Evolutionary conservation across 2,113 vertebrate species (phyloP).

Genomic region (Bufo bufo): DNA sequence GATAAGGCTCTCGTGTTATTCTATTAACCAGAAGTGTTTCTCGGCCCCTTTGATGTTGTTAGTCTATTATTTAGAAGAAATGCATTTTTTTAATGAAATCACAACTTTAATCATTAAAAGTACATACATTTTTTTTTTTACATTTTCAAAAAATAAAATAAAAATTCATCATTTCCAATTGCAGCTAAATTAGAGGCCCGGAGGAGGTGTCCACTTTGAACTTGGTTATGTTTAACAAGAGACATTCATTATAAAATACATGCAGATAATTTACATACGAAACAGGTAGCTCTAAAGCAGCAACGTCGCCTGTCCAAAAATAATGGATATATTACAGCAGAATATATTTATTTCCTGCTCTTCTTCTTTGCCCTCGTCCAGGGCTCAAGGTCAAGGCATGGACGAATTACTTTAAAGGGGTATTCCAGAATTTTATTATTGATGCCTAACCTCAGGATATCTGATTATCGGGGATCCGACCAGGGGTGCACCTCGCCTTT

Average conservation of each 20-base stretch:
- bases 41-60: slow-evolving; percentile 35
- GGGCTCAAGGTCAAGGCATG: not conserved
- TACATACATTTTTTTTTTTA: not conserved
- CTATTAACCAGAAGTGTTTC: not conserved
- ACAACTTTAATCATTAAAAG: slow-evolving; percentile 43
- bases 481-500: too few species aligned
- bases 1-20: slow-evolving; percentile 35
- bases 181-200: not conserved
- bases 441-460: too few species aligned
- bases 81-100: slow-evolving; percentile 26
- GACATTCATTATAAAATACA: slow-evolving; percentile 6
- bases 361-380: not conserved
- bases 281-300: not conserved
- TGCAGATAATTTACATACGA: not conserved
- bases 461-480: too few species aligned
- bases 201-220: slow-evolving; percentile 42
- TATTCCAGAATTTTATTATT: too few species aligned
- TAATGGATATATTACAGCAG: not conserved
- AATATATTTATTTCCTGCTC: not conserved
- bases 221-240: slow-evolving; percentile 18
- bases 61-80: slow-evolving; percentile 34
- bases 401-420: too few species aligned
- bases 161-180: not conserved
- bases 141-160: not conserved
- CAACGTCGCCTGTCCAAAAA: not conserved